These are phyloP conservation scores for Elysia crispata DNA, from an alignment of 2,888 invertebrate species.

Conservation along the genomic window DNA sequence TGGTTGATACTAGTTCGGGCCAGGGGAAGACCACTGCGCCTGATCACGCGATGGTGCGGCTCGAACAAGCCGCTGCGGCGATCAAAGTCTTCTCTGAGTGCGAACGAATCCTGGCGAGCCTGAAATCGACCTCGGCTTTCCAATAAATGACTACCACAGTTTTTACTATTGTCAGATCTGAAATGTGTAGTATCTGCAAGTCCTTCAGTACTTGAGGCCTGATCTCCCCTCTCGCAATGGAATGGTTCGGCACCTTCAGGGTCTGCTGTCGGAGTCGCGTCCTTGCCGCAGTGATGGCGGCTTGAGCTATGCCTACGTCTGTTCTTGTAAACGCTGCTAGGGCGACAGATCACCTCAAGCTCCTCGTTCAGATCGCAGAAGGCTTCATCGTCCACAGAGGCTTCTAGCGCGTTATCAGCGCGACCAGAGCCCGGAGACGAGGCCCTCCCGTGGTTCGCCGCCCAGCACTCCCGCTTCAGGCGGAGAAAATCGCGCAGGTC, in stretches of 20 bases:
- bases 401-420: neutral
- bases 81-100: slow-evolving; percentile 15
- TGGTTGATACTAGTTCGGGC: slow-evolving; percentile 38
- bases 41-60: neutral
- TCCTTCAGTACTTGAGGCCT: too few species aligned
- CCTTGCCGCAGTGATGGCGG: neutral
- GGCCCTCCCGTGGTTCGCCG: neutral
- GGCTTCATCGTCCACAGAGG: neutral
- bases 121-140: neutral
- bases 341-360: slow-evolving; percentile 36
- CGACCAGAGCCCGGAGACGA: neutral
- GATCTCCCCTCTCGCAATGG: too few species aligned
- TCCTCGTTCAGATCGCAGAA: slow-evolving; percentile 34
- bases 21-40: neutral
- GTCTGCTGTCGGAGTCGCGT: too few species aligned
- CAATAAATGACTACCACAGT: too few species aligned
- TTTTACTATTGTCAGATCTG: too few species aligned
- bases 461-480: slow-evolving; percentile 48
- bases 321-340: slow-evolving; percentile 35
- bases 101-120: slow-evolving; percentile 9
- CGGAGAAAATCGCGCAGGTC: slow-evolving; percentile 62
- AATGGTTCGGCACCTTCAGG: too few species aligned
- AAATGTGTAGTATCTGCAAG: too few species aligned
- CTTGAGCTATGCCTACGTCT: slow-evolving; percentile 3
- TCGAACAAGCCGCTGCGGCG: slow-evolving; percentile 31